Conservation (phyloP, 2,797 vertebrate genomes). For the Pteropus rufus region DNA sequence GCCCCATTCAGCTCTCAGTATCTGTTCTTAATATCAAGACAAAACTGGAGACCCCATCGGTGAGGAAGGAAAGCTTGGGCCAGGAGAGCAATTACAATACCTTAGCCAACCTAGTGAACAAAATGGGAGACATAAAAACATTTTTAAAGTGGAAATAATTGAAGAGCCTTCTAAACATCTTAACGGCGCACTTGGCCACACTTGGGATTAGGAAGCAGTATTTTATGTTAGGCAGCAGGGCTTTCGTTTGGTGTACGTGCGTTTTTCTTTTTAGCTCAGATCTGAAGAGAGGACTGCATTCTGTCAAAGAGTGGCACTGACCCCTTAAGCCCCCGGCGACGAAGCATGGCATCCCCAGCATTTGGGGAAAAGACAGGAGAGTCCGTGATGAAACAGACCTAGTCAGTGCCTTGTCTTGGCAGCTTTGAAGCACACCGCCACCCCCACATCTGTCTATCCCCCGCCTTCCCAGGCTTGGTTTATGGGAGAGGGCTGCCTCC, state of each 20-base stretch:
- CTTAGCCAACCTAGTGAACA: slow-evolving; percentile 66
- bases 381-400: neutral
- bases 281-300: slow-evolving; percentile 57
- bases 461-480: neutral
- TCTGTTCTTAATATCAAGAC: slow-evolving; percentile 83
- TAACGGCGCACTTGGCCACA: slow-evolving; percentile 69
- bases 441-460: neutral
- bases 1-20: slow-evolving; percentile 79
- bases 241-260: neutral
- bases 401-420: neutral
- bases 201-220: slow-evolving; percentile 74
- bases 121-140: slow-evolving; percentile 70
- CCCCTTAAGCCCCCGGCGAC: neutral
- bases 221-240: slow-evolving; percentile 64
- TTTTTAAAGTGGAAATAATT: slow-evolving; percentile 76
- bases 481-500: neutral
- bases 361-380: slow-evolving; percentile 1
- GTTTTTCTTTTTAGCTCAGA: slow-evolving; percentile 49
- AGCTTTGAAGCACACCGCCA: neutral
- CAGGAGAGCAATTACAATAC: slow-evolving; percentile 73
- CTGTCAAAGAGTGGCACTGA: slow-evolving; percentile 57
- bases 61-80: slow-evolving; percentile 57
- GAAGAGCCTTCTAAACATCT: slow-evolving; percentile 75
- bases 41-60: slow-evolving; percentile 61
- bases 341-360: neutral